Base-by-base conservation (phyloP, 2,113 vertebrate genomes). In the Bufo gargarizans region DNA sequence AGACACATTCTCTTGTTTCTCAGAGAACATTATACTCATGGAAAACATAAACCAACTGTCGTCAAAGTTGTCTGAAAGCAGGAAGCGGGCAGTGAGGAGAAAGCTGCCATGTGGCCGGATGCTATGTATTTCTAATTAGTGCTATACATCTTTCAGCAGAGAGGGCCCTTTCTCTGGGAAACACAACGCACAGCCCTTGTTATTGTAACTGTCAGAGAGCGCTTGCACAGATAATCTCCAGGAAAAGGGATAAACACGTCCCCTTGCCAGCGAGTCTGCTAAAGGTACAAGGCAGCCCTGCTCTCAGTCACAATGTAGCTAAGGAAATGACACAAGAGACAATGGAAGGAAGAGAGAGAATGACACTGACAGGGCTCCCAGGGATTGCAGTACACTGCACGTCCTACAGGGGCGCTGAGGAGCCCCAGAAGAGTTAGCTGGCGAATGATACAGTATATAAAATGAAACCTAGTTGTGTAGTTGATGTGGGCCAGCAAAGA, bases 71-170 rank as follows among this genome's bases (percentile, higher is more conserved):
- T 96, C 96, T 96, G 94, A 96, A 96, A 97, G 96, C 98, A 99
- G 98, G 98, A 99, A 99, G 97, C 95, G 95, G 94, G 94, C 96
- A 97, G 95, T 95, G 94, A 93, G 97, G 98, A 99, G 98, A 97
- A 98, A 97, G 96, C 96, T 93, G 97, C 97, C 97, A 98, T 99
- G 98, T 99, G 98, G 97, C 98, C 99, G 98, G 98, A 99, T 99
- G 97, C 99, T 99, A 99, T 99, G 98, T 97, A 96, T 97, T 98
- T 99, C 98, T 98, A 99, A 99, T 99, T 99, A 99, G 97, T 97
- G 96, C 97, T 97, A 98, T 99, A 97, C 97, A 99, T 99, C 98
- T 99, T 99, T 99, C 98, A 99, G 96, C 97, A 94, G 96, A 92
- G 94, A 95, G 96, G 95, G 94, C 96, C 96, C 97, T 97, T 98